Evolutionary conservation across 2,113 vertebrate species (phyloP).

Genomic region (Galemys pyrenaicus): DNA sequence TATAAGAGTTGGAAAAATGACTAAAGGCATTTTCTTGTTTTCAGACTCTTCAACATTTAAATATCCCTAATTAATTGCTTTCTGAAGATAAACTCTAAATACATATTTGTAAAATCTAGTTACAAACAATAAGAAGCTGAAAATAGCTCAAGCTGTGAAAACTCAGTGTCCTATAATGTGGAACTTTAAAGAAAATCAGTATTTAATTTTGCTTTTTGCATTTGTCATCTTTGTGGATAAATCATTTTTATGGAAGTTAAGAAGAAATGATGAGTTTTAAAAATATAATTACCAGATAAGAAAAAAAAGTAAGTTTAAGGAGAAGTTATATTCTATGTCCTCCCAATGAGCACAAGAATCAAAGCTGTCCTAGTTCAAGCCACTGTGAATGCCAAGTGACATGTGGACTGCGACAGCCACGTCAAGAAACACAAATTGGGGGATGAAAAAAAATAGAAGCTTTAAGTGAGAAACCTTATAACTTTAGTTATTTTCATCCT

Average conservation of each 20-base stretch:
- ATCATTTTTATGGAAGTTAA: not conserved
- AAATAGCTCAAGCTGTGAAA: slow-evolving; percentile 37
- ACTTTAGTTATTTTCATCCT: accelerated
- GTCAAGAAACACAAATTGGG: not conserved
- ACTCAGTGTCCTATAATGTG: not conserved
- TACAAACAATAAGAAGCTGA: slow-evolving; percentile 11
- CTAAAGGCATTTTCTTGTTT: not conserved
- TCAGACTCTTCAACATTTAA: not conserved
- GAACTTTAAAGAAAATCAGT: not conserved
- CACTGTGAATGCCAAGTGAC: not conserved
- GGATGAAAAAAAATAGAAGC: not conserved
- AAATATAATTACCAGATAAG: not conserved
- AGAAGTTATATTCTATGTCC: slow-evolving; percentile 57
- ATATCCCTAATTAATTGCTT: not conserved
- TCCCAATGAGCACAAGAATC: slow-evolving; percentile 37
- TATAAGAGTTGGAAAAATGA: not conserved
- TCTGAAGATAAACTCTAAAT: slow-evolving; percentile 43
- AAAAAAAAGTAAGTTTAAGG: slow-evolving; percentile 25
- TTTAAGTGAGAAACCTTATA: not conserved
- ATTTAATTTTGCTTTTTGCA: not conserved
- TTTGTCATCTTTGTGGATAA: slow-evolving; percentile 28
- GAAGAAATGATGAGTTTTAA: not conserved
- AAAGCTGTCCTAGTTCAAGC: not conserved
- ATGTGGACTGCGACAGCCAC: not conserved
- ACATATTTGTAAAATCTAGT: slow-evolving; percentile 38